Evolutionary conservation across 2,888 invertebrate species (phyloP), one percentile per base, ranked within the genome.

Genomic region (Iphiclides podalirius): DNA sequence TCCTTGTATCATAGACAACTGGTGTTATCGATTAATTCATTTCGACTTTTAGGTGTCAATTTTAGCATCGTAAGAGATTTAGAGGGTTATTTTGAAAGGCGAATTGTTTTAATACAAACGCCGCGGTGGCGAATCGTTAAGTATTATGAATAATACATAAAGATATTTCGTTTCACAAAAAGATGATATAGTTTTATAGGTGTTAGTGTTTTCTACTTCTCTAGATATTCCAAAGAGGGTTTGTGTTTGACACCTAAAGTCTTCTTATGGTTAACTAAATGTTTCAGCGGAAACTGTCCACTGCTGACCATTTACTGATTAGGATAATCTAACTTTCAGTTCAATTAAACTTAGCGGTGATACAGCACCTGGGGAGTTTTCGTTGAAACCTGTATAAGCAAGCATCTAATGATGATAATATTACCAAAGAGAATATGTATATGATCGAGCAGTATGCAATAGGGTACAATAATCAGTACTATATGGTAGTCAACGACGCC

Each of bases 401-500:
- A 12, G 14, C 37, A 33, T 48, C 31, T 16, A 9, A 16, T 13
- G 17, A 38, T 52, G 17, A 20, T 11, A 46, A 35, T 31, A 45
- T 15, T 44, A 50, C 43, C 40, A 37, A 48, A 48, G 47, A 42
- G 7, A 49, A 16, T n/a, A n/a, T n/a, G n/a, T 23, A 37, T 48
- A 37, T 23, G 17, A 13, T 1, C 41, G 53, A 56, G 52, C 60
- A 55, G 49, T 60, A 55, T 58, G 6, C 12, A 33, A 43, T 33
- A 41, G 41, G 26, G 31, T 38, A 43, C 33, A 15, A 20, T 42
- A 33, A 42, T 39, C 31, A 57, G 57, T 62, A 60, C 47, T 53
- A 52, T 47, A 55, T 60, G 59, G 60, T 55, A 52, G 54, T 51
- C 44, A 39, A 52, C 52, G 55, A 73, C 66, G 83, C 81, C 83